Evolutionary conservation across 1,140 invertebrate species (phyloP).

Genomic region (Melitaea cinxia): DNA sequence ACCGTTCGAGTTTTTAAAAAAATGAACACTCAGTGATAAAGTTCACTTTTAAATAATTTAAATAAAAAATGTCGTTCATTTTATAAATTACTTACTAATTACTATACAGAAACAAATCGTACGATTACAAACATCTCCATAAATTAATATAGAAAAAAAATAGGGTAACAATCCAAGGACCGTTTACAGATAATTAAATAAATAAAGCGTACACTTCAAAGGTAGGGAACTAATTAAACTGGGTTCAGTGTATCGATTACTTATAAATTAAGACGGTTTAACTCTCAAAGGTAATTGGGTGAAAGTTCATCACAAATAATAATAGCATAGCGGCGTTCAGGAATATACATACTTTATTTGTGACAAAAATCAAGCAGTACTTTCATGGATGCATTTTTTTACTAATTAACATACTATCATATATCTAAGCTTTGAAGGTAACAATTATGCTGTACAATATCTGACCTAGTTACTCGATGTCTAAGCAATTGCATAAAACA

Average conservation of each 20-base stretch:
- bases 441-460: too few relatives aligned
- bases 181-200: constrained; percentile 61
- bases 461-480: too few relatives aligned
- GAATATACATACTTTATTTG: constrained; percentile 11
- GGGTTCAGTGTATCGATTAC: constrained; percentile 73
- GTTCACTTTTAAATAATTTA: neutral
- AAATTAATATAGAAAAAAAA: constrained; percentile 37
- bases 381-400: too few relatives aligned
- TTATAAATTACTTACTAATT: neutral
- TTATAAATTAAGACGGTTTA: constrained; percentile 75
- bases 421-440: too few relatives aligned
- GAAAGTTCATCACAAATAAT: constrained; percentile 73
- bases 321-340: constrained; percentile 47
- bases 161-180: constrained; percentile 38
- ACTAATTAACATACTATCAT: too few relatives aligned
- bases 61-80: neutral
- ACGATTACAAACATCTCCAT: constrained; percentile 22
- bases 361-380: neutral
- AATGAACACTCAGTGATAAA: neutral
- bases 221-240: constrained; percentile 75
- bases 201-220: constrained; percentile 62
- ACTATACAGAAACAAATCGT: constrained; percentile 17
- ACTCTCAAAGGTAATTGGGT: constrained; percentile 70
- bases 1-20: neutral
- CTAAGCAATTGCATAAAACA: too few relatives aligned